A percentile compares a stretch with the other conserved stretches of the same genome.
These are phyloP conservation scores for Eilema caniola DNA, from an alignment of 2,888 invertebrate genomes.

Conservation along the genomic window DNA sequence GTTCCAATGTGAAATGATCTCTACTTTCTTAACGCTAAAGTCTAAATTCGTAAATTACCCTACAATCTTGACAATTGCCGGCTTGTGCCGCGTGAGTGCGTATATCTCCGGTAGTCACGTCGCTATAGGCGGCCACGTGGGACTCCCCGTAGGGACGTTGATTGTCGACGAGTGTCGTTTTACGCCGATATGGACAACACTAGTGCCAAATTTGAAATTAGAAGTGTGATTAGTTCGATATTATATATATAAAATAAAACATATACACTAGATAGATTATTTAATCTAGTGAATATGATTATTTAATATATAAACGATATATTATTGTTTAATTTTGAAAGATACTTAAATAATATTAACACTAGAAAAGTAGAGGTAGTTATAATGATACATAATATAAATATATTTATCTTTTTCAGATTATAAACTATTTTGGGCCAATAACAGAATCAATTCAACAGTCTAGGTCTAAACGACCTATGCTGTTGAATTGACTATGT, in stretches of 20 bases:
- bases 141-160: slow-evolving; percentile 78
- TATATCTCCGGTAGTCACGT: slow-evolving; percentile 62
- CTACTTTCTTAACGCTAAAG: slow-evolving; percentile 31
- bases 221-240: slow-evolving; percentile 45
- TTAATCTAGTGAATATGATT: too few relatives aligned
- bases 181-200: slow-evolving; percentile 75
- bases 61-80: slow-evolving; percentile 58
- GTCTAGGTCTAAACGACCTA: too few relatives aligned
- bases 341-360: not conserved
- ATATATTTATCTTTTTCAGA: too few relatives aligned
- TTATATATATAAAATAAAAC: too few relatives aligned
- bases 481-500: too few relatives aligned
- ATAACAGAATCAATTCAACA: too few relatives aligned
- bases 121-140: slow-evolving; percentile 72
- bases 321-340: slow-evolving; percentile 13
- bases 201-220: slow-evolving; percentile 65
- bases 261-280: too few relatives aligned
- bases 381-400: too few relatives aligned
- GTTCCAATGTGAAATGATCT: slow-evolving; percentile 15
- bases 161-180: slow-evolving; percentile 82
- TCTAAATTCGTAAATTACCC: slow-evolving; percentile 31
- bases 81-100: slow-evolving; percentile 73
- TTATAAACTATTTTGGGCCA: too few relatives aligned
- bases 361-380: not conserved
- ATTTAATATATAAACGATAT: too few relatives aligned